These are phyloP conservation scores for Neotoma lepida DNA, from an alignment of 2,113 vertebrate species.

Conservation along the genomic window DNA sequence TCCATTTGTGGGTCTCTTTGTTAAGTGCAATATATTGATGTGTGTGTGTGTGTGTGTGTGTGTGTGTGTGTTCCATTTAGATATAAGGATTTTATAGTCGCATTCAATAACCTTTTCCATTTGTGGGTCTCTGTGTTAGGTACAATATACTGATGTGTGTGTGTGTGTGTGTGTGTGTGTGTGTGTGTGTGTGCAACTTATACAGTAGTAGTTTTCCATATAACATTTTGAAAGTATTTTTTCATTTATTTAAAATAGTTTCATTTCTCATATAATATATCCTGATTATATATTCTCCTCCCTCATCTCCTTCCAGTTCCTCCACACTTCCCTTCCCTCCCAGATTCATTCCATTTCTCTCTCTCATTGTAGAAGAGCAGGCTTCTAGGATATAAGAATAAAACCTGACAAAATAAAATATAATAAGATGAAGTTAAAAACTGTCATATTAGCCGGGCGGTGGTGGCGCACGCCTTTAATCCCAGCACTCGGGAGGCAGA, in stretches of 20 bases:
- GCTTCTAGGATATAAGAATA: neutral
- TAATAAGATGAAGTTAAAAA: neutral
- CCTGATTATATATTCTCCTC: no score
- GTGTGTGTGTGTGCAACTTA: neutral
- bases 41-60: no score
- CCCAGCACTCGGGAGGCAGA: no score
- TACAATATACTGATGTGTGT: neutral
- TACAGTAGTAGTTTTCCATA: neutral
- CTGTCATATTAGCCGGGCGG: no score
- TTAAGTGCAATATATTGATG: no score
- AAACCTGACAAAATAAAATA: neutral
- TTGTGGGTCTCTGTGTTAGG: neutral
- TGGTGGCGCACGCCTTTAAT: no score
- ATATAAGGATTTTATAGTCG: neutral
- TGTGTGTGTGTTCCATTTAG: no score
- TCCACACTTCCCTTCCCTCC: neutral
- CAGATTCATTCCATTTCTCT: neutral
- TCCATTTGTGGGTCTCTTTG: neutral
- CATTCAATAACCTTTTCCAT: neutral
- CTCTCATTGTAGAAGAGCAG: neutral
- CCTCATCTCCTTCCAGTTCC: neutral
- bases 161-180: neutral
- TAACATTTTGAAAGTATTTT: neutral
- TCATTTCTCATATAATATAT: neutral
- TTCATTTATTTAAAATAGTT: neutral